These are phyloP conservation scores for Tadarida brasiliensis DNA, from an alignment of 2,797 vertebrate genomes.

Conservation along the genomic window DNA sequence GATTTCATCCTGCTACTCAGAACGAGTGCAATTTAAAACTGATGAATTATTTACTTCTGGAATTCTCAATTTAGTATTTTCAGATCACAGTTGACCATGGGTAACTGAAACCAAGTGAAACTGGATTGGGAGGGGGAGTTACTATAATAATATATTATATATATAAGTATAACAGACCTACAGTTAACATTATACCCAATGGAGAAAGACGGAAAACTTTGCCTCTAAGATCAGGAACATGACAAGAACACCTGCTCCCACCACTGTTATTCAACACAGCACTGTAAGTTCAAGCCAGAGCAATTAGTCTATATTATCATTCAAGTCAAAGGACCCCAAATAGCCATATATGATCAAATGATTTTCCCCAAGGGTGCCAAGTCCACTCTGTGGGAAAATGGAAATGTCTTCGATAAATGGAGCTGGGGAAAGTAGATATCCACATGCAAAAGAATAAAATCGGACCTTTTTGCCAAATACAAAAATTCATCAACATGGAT, in stretches of 20 bases:
- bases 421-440: not conserved
- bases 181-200: not conserved
- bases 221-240: not conserved
- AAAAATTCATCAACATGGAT: not conserved
- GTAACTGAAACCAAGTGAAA: not conserved
- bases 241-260: no score
- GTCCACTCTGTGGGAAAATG: not conserved
- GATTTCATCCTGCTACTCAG: not conserved
- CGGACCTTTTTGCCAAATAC: not conserved
- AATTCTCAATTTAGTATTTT: not conserved
- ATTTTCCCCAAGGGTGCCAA: not conserved
- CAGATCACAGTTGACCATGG: not conserved
- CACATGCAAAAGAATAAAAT: not conserved
- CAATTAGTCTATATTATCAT: no score
- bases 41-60: not conserved
- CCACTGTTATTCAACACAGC: not conserved
- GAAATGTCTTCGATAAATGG: not conserved
- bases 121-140: not conserved
- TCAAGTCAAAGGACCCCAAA: not conserved
- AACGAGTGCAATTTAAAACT: not conserved
- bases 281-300: not conserved
- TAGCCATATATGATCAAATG: not conserved
- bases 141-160: not conserved
- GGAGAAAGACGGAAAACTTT: not conserved
- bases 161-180: not conserved